Evolutionary conservation across 2,888 invertebrate genomes (phyloP), one percentile per base, ranked within the genome.

Genomic region (Tillus elongatus): DNA sequence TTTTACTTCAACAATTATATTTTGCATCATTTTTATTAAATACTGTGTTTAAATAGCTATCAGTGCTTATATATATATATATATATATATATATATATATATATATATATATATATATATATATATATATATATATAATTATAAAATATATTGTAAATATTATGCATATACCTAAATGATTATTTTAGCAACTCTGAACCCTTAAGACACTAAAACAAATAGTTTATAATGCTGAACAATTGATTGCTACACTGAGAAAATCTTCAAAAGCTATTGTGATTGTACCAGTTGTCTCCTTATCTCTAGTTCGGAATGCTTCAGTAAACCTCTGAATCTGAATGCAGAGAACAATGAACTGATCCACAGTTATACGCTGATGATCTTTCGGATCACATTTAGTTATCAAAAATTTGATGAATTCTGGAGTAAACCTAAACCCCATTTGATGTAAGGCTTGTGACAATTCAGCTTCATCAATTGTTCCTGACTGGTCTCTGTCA

Each of bases 221-320:
- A n/a, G n/a, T n/a, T n/a, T n/a, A n/a, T n/a, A n/a, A n/a, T n/a
- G n/a, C 51, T 15, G 81, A 79, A 60, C 82, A 82, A 53, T 76
- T 80, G 30, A 93, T 73, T 16, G 89, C 87, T 50, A 92, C 74
- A 42, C 74, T 75, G 31, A 96, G 69, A 56, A 93, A 95, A 57
- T 95, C 93, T 70, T 95, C 95, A 58, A 93, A 95, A 14, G 71
- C 79, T 56, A 93, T 81, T 2, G 80, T 80, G 35, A 95, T 89
- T 4, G 75, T 71, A 19, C 93, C 95, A 52, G 79, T 81, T 64
- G 82, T 77, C 49, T 85, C 79, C 0, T 75, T 72, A 60, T 95
- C 93, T 35, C 84, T 77, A 37, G 72, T 69, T 53, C 82, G 71
- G 61, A 95, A 95, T 13, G 88, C 86, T 59, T 93, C 92, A 16